Evolutionary conservation across 2,888 invertebrate species (phyloP).

Genomic region (Lithophane leautieri): DNA sequence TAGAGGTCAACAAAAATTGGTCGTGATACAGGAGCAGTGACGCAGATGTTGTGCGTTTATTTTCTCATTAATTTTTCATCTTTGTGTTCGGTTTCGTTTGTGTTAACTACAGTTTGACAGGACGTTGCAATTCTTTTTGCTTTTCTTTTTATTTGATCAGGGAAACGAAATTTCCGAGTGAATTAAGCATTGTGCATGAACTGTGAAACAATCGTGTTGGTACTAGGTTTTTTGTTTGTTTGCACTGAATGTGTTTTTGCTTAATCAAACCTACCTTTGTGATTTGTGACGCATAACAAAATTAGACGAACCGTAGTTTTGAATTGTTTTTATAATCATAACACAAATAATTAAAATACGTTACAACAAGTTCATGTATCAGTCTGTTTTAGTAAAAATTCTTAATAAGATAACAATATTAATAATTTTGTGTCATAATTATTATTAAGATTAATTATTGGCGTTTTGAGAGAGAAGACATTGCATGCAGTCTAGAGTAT

Average conservation of each 20-base stretch:
- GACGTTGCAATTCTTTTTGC: conserved; percentile 54
- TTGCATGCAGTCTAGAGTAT: not conserved
- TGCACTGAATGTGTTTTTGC: not conserved
- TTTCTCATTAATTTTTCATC: conserved; percentile 85
- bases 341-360: conserved; percentile 28
- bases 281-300: not conserved
- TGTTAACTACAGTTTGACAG: conserved; percentile 74
- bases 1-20: conserved; percentile 71
- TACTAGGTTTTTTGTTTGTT: not conserved
- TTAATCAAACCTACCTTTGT: not conserved
- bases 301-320: not conserved
- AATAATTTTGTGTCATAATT: not conserved
- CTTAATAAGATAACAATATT: too few species aligned
- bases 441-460: not conserved
- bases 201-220: conserved; percentile 11
- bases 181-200: conserved; percentile 33
- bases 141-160: conserved; percentile 39
- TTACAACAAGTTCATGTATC: conserved; percentile 60
- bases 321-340: not conserved
- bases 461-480: not conserved
- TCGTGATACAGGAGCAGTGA: conserved; percentile 70
- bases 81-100: conserved; percentile 73
- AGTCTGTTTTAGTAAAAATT: conserved; percentile 34
- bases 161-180: conserved; percentile 40
- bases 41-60: conserved; percentile 84